Percentiles rank a stretch among this genome's conserved stretches.
Conservation (phyloP, 2,888 invertebrate species). For the Drosophila conformis region DNA sequence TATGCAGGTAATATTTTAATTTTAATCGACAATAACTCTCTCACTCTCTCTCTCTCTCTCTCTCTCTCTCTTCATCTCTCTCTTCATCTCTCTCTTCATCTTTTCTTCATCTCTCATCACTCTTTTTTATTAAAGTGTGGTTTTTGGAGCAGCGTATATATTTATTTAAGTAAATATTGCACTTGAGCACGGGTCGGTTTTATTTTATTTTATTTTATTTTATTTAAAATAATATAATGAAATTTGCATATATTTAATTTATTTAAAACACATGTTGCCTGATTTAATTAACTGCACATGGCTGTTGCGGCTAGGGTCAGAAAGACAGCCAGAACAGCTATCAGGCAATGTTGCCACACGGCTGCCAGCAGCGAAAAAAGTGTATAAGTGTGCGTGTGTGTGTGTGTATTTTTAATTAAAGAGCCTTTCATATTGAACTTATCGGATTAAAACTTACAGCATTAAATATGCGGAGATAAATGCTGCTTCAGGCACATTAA, state of each 20-base stretch:
- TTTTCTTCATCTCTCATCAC: not conserved
- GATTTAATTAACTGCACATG: slow-evolving; percentile 77
- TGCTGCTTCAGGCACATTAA: not conserved
- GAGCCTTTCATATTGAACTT: slow-evolving; percentile 32
- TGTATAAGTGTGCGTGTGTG: slow-evolving; percentile 10
- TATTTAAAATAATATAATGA: slow-evolving; percentile 59
- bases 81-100: not conserved
- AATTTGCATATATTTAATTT: slow-evolving; percentile 68
- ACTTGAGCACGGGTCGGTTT: slow-evolving; percentile 13
- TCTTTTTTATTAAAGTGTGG: not conserved
- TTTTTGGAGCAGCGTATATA: not conserved
- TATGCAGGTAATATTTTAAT: not conserved
- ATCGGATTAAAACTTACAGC: slow-evolving; percentile 35
- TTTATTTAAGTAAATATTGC: not conserved
- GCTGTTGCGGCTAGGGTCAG: slow-evolving; percentile 51
- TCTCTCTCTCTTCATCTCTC: not conserved
- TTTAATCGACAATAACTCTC: not conserved
- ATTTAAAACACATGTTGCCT: slow-evolving; percentile 71
- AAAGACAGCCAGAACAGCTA: slow-evolving; percentile 18
- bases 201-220: slow-evolving; percentile 36
- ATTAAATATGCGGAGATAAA: slow-evolving; percentile 28
- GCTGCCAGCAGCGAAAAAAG: slow-evolving; percentile 40
- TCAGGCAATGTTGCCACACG: slow-evolving; percentile 46
- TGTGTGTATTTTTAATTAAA: slow-evolving; percentile 66
- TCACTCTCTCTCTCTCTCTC: not conserved